Evolutionary conservation across 2,113 vertebrate species (phyloP).

Genomic region (Calypte anna): DNA sequence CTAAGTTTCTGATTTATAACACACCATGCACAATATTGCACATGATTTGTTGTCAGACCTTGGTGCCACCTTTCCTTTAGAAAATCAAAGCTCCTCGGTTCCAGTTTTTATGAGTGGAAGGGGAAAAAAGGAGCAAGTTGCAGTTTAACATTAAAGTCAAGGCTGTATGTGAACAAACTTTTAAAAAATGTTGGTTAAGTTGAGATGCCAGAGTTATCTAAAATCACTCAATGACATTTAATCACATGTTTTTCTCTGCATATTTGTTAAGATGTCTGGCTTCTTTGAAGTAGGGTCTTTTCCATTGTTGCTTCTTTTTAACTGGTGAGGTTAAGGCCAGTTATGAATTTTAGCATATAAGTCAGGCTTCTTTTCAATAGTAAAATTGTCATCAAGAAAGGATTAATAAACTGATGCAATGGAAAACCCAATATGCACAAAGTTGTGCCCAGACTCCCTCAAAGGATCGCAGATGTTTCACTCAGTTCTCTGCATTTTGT

Average conservation of each 20-base stretch:
- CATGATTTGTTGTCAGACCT: not conserved
- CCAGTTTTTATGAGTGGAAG: not conserved
- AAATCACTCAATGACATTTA: not conserved
- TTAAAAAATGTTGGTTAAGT: not conserved
- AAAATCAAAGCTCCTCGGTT: not conserved
- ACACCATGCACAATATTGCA: not conserved
- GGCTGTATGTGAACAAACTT: not conserved
- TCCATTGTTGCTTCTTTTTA: not conserved
- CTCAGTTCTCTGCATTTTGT: not conserved
- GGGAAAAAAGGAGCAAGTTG: not conserved
- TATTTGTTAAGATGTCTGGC: not conserved
- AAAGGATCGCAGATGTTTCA: not conserved
- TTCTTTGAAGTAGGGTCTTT: not conserved
- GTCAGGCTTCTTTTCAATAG: not conserved
- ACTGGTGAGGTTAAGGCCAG: not conserved
- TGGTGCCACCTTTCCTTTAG: not conserved
- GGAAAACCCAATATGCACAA: not conserved
- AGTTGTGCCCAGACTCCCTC: not conserved
- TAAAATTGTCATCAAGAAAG: not conserved
- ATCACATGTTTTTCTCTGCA: rapidly evolving
- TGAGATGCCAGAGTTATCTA: not conserved
- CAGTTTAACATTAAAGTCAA: not conserved
- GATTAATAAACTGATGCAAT: not conserved
- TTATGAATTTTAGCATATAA: not conserved
- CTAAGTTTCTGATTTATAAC: not conserved